Evolutionary conservation across 2,113 vertebrate species (phyloP).

Genomic region (Tragelaphus strepsiceros): DNA sequence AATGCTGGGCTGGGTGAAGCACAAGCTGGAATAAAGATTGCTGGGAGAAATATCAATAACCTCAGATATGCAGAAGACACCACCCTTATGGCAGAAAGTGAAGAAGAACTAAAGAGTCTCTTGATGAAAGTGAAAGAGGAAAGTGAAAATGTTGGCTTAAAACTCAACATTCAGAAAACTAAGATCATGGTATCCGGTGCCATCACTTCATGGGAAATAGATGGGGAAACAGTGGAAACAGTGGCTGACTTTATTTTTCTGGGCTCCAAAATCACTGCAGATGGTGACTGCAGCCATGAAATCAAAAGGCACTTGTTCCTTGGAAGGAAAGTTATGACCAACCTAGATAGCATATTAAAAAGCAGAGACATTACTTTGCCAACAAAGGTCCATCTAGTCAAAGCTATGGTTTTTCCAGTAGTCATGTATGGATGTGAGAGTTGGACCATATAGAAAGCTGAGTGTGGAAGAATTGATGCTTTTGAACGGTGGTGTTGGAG

Average conservation of each 20-base stretch:
- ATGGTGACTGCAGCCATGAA: not conserved
- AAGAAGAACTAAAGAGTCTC: not conserved
- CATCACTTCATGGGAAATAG: not conserved
- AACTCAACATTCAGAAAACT: not conserved
- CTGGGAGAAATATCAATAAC: not conserved
- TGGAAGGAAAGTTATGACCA: not conserved
- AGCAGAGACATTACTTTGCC: not conserved
- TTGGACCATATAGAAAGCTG: not conserved
- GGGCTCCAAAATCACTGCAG: not conserved
- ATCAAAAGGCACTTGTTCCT: not conserved
- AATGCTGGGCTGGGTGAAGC: not conserved
- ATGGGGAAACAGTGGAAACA: not conserved
- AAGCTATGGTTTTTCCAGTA: not conserved
- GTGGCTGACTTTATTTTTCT: not conserved
- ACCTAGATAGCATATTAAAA: not conserved
- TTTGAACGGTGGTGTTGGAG: not conserved
- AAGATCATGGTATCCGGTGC: not conserved
- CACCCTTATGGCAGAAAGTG: not conserved
- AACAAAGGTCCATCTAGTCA: not conserved
- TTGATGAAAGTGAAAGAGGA: not conserved
- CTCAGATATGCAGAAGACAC: not conserved
- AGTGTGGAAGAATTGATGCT: not conserved
- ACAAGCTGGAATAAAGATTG: not conserved
- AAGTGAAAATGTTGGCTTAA: not conserved
- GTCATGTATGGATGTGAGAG: not conserved